Conservation (phyloP, 2,113 vertebrate species). For the Phoxinus phoxinus region DNA sequence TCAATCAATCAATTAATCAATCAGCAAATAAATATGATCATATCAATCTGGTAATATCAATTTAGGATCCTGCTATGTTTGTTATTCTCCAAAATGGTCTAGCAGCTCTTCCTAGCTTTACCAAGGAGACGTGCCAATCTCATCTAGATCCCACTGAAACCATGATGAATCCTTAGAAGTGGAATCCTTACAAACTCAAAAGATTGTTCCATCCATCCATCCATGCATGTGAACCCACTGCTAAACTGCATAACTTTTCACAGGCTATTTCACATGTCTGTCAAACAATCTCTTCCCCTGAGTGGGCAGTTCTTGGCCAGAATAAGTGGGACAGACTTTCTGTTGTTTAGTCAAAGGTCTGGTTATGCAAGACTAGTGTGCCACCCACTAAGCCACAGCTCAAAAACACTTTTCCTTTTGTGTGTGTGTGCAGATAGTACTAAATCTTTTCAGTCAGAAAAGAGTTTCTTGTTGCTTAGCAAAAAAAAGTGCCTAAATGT, state of each 20-base stretch:
- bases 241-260: not conserved
- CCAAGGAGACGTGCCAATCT: too few relatives aligned
- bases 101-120: too few relatives aligned
- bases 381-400: slow-evolving; percentile 5
- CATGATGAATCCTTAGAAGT: too few relatives aligned
- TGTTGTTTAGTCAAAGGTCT: not conserved
- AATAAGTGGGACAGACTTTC: not conserved
- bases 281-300: not conserved
- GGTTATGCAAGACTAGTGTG: not conserved
- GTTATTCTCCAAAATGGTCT: too few relatives aligned
- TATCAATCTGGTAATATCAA: too few relatives aligned
- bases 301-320: not conserved
- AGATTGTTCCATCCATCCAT: too few relatives aligned
- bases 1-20: too few relatives aligned
- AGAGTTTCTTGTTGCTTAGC: not conserved
- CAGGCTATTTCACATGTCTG: not conserved
- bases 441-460: not conserved
- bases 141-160: too few relatives aligned
- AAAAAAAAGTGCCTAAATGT: not conserved
- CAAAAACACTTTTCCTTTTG: not conserved
- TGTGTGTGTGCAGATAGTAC: not conserved
- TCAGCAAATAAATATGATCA: too few relatives aligned
- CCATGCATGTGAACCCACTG: not conserved
- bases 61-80: too few relatives aligned
- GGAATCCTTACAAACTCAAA: too few relatives aligned